Evolutionary conservation across 2,113 vertebrate species (phyloP).

Genomic region (Pelodiscus sinensis): DNA sequence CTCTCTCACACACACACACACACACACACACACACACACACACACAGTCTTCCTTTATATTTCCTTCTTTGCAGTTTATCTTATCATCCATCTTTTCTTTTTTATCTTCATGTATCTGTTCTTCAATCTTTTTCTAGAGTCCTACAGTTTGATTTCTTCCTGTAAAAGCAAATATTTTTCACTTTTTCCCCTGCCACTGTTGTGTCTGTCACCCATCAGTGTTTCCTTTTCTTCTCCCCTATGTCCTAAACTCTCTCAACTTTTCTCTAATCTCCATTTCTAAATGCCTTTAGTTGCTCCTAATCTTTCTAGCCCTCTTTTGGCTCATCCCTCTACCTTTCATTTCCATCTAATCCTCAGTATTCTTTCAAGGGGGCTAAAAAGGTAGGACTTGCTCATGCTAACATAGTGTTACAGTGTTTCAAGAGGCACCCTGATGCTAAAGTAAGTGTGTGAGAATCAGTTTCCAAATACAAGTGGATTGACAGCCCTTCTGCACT

Average conservation of each 20-base stretch:
- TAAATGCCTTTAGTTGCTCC: not conserved
- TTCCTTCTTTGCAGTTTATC: not conserved
- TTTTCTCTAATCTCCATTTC: not conserved
- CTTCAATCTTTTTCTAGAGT: not conserved
- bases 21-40: not conserved
- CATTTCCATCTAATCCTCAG: not conserved
- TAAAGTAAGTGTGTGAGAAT: not conserved
- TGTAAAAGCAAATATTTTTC: not conserved
- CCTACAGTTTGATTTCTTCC: not conserved
- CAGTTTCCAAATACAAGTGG: not conserved
- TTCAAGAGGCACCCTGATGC: not conserved
- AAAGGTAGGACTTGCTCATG: not conserved
- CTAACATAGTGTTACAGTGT: rapidly evolving
- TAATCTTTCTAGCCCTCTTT: not conserved
- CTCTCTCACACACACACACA: no score
- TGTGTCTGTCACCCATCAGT: no score
- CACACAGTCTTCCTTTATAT: not conserved
- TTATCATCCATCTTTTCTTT: not conserved
- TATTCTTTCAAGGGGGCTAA: not conserved
- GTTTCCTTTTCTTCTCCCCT: not conserved
- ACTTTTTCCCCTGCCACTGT: no score
- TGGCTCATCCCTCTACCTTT: not conserved
- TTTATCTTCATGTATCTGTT: not conserved
- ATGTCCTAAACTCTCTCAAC: not conserved
- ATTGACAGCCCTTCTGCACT: not conserved